Percentiles rank a stretch among this genome's conserved stretches.
Evolutionary conservation across 2,797 vertebrate species (phyloP).

Genomic region (Columba guinea): DNA sequence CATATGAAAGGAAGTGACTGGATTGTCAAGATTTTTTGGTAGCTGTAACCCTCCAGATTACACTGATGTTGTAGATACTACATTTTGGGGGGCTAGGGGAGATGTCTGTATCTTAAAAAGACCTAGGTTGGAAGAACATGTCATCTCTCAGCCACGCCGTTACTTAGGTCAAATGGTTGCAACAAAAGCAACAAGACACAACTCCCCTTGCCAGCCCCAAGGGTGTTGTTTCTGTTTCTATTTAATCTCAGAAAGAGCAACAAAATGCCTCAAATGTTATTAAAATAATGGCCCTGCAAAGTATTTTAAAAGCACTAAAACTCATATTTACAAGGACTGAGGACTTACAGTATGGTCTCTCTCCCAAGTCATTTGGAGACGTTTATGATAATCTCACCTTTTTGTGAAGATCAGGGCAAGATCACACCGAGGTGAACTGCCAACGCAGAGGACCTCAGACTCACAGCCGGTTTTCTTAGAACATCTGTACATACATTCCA

Average conservation of each 20-base stretch:
- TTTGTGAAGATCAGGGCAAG: not conserved
- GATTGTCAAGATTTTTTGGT: not conserved
- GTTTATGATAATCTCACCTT: not conserved
- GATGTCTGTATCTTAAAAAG: not conserved
- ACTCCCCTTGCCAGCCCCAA: not conserved
- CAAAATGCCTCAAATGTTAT: not conserved
- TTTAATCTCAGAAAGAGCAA: not conserved
- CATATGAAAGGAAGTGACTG: not conserved
- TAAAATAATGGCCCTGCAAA: not conserved
- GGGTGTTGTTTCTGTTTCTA: not conserved
- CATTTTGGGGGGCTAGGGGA: not conserved
- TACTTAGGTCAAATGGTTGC: not conserved
- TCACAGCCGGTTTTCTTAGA: not conserved
- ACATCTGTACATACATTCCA: not conserved
- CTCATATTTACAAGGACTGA: not conserved
- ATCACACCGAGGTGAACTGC: not conserved
- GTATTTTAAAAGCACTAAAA: not conserved
- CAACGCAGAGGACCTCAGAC: not conserved
- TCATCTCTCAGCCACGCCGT: not conserved
- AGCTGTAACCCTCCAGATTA: not conserved
- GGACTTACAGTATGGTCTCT: not conserved
- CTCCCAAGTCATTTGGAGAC: not conserved
- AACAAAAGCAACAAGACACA: not conserved
- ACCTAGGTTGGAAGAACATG: not conserved
- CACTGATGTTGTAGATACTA: not conserved